phyloP scores from a whole-genome alignment of 2,113 vertebrate genomes.

The Siphamia tubifer region DNA sequence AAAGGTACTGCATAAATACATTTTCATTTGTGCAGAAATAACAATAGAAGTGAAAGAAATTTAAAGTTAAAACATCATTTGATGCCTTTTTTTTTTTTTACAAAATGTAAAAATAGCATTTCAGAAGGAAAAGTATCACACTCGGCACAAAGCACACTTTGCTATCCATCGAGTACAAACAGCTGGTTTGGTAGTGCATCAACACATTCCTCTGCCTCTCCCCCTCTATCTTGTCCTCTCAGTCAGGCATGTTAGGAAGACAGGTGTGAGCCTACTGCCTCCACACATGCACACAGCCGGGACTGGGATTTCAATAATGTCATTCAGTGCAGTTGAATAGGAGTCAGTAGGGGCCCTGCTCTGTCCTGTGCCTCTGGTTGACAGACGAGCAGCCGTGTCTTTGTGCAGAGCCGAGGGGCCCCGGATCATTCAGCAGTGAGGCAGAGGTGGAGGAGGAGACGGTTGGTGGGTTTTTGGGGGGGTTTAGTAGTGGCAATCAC shows the following conservation, averaged over 20 bases:
- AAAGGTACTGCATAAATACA: too few relatives aligned
- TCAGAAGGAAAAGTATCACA: not conserved
- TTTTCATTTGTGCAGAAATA: too few relatives aligned
- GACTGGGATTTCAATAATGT: slow-evolving; percentile 69
- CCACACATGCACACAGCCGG: slow-evolving; percentile 53
- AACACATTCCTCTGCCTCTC: slow-evolving; percentile 39
- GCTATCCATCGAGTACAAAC: slow-evolving; percentile 24
- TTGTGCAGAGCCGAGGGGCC: slow-evolving; percentile 70
- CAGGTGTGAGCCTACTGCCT: slow-evolving; percentile 68
- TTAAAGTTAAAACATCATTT: not conserved
- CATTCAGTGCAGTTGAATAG: slow-evolving; percentile 71
- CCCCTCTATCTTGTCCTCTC: slow-evolving; percentile 43
- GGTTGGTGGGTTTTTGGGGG: slow-evolving; percentile 20
- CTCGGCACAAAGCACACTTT: slow-evolving; percentile 10
- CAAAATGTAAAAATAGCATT: not conserved
- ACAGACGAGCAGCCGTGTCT: slow-evolving; percentile 71
- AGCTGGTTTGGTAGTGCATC: slow-evolving; percentile 55
- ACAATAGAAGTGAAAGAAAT: too few relatives aligned
- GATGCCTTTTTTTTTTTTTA: not conserved
- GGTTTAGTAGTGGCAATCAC: slow-evolving; percentile 25
- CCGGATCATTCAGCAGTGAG: slow-evolving; percentile 48
- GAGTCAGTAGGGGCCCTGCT: slow-evolving; percentile 57
- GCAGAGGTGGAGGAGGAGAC: slow-evolving; percentile 44
- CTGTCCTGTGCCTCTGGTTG: slow-evolving; percentile 52
- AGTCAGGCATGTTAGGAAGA: slow-evolving; percentile 48